Evolutionary conservation across 2,113 vertebrate species (phyloP).

Genomic region (Trematomus loennbergii): DNA sequence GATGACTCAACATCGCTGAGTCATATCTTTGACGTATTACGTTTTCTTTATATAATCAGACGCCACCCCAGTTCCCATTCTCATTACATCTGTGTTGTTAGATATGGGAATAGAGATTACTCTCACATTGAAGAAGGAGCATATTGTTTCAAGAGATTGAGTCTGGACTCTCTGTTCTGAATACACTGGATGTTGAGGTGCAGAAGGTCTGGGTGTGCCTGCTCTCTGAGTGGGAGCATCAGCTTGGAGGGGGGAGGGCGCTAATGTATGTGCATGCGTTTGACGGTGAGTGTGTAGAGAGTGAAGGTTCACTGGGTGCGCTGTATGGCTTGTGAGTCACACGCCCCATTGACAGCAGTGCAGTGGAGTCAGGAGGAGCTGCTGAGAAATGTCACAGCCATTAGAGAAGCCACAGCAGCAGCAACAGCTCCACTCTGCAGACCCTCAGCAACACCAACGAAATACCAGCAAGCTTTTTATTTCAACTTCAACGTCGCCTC

Average conservation of each 20-base stretch:
- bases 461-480: slow-evolving; percentile 56
- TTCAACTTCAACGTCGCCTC: slow-evolving; percentile 29
- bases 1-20: slow-evolving; percentile 70
- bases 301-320: slow-evolving; percentile 73
- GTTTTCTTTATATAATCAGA: slow-evolving; percentile 28
- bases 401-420: slow-evolving; percentile 63
- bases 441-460: slow-evolving; percentile 41
- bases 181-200: slow-evolving; percentile 51
- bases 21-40: slow-evolving; percentile 54
- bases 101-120: background rate
- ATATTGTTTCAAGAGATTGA: slow-evolving; percentile 7
- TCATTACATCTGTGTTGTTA: background rate
- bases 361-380: slow-evolving; percentile 76
- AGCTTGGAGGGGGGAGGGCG: slow-evolving; percentile 4
- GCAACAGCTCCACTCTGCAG: slow-evolving; percentile 50
- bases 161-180: slow-evolving; percentile 30
- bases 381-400: slow-evolving; percentile 78
- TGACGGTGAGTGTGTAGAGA: slow-evolving; percentile 51
- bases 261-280: slow-evolving; percentile 54
- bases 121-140: background rate
- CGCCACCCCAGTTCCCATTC: background rate
- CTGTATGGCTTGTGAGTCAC: slow-evolving; percentile 76
- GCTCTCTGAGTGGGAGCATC: slow-evolving; percentile 55
- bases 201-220: slow-evolving; percentile 72
- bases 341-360: slow-evolving; percentile 76